A percentile compares a stretch with the other conserved stretches of the same genome.
Conservation (phyloP, 2,797 vertebrate genomes). For the Steatocranus sp. region DNA sequence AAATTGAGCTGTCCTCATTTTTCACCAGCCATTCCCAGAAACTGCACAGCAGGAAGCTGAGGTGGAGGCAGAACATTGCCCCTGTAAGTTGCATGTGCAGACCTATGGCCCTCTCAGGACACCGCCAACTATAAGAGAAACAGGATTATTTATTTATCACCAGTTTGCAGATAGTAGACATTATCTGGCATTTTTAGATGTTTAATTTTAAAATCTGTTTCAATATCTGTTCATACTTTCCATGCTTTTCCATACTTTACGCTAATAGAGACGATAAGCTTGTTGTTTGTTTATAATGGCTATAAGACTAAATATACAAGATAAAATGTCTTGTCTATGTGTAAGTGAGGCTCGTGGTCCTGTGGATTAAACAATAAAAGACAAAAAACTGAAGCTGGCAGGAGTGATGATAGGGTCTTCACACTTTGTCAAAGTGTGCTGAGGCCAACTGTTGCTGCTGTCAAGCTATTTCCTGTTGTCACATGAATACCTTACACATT, state of each 20-base stretch:
- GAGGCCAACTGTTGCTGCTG: neutral
- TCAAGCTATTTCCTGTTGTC: neutral
- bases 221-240: neutral
- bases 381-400: neutral
- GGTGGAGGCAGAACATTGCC: conserved; percentile 70
- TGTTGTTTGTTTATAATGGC: neutral
- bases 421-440: neutral
- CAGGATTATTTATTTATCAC: rapidly evolving
- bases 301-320: neutral
- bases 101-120: conserved; percentile 54
- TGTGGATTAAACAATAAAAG: neutral
- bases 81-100: conserved; percentile 71
- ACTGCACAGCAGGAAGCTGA: conserved; percentile 62
- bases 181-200: neutral
- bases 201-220: neutral
- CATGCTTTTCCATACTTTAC: neutral
- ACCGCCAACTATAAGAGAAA: conserved; percentile 39
- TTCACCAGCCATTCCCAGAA: neutral
- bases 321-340: neutral
- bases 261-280: neutral
- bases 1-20: neutral
- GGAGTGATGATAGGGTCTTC: neutral
- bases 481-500: neutral
- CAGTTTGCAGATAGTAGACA: neutral
- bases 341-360: neutral